These are phyloP conservation scores for Pygoscelis antarcticus DNA, from an alignment of 2,113 vertebrate genomes.

Conservation along the genomic window DNA sequence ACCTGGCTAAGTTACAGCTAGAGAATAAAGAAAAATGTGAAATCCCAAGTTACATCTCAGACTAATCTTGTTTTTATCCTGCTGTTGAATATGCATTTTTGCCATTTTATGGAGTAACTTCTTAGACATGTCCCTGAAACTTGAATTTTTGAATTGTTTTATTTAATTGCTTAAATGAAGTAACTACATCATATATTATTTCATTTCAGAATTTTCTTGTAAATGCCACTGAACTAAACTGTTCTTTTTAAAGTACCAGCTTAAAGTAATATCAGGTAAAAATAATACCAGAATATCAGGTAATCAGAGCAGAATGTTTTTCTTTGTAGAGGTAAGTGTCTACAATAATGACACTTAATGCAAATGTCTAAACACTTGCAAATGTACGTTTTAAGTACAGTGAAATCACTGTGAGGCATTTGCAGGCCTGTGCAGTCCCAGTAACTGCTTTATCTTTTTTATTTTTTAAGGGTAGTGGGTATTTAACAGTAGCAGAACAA, in stretches of 20 bases:
- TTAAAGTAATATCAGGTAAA: not conserved
- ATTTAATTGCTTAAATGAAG: not conserved
- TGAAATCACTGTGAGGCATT: not conserved
- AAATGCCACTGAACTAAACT: not conserved
- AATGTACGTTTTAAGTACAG: not conserved
- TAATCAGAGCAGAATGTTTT: not conserved
- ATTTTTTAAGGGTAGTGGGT: not conserved
- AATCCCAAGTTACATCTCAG: not conserved
- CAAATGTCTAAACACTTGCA: not conserved
- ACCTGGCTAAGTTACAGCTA: not conserved
- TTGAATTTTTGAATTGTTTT: not conserved
- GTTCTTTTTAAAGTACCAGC: not conserved
- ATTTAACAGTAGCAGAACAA: not conserved
- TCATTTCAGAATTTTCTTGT: not conserved
- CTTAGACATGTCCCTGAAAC: not conserved
- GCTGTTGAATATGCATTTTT: slow-evolving; percentile 7
- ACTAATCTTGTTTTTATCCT: not conserved
- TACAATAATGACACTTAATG: not conserved
- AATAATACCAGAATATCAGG: not conserved
- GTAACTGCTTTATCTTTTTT: not conserved
- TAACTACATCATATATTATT: not conserved
- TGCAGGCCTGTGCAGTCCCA: not conserved
- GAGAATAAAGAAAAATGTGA: not conserved
- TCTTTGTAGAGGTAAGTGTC: not conserved
- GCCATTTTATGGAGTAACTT: not conserved